Evolutionary conservation across 2,797 vertebrate genomes (phyloP).

Genomic region (Acanthurus leucopareius): DNA sequence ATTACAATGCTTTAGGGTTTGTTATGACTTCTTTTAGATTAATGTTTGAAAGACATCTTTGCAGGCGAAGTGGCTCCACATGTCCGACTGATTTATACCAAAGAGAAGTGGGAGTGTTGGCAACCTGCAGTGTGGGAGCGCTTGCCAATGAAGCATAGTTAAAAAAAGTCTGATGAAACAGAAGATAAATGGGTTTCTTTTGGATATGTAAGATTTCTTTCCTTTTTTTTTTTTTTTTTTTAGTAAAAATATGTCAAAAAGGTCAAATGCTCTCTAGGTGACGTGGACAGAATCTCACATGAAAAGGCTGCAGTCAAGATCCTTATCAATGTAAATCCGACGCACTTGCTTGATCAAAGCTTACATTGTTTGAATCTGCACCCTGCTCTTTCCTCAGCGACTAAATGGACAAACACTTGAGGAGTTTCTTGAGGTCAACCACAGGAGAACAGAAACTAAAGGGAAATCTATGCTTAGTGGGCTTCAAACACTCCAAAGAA

Average conservation of each 20-base stretch:
- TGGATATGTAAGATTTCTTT: not conserved
- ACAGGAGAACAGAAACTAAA: not conserved
- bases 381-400: not conserved
- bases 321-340: constrained; percentile 1
- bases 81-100: constrained; percentile 21
- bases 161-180: constrained; percentile 9
- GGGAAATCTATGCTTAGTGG: not conserved
- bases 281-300: constrained; percentile 2
- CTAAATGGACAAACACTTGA: constrained; percentile 2
- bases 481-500: not conserved
- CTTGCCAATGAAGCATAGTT: constrained; percentile 1
- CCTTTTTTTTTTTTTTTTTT: not conserved
- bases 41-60: constrained; percentile 43
- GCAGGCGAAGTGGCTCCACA: constrained; percentile 38
- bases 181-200: constrained; percentile 3
- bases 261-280: not conserved
- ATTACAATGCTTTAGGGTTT: constrained; percentile 42
- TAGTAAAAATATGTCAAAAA: constrained; percentile 7
- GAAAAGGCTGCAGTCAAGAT: constrained; percentile 19
- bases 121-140: not conserved
- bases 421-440: not conserved
- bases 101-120: constrained; percentile 7
- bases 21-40: constrained; percentile 56
- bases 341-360: constrained; percentile 18
- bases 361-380: constrained; percentile 10